Base-by-base conservation (phyloP, 1,140 invertebrate genomes). In the Listronotus oregonensis region DNA sequence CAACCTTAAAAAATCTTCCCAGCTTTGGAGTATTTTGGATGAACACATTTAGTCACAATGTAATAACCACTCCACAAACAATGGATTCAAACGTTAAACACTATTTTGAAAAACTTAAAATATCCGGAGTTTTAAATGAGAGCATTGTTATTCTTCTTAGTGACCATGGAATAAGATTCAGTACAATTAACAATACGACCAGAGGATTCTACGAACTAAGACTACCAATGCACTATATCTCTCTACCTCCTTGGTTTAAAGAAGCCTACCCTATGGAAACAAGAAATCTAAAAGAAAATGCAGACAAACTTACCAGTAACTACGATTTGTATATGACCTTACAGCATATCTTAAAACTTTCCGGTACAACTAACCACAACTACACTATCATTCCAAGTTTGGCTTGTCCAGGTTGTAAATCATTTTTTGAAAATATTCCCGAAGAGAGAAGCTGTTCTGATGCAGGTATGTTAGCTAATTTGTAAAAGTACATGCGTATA, bases 151-250 rank as follows among this genome's bases (percentile, higher is more conserved):
- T 96, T 0, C 87, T 95, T 27, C 79, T 93, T 62, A 93, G 92
- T 71, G 94, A 97, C 73, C 94, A 96, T 75, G 94, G 95, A 3
- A 86, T 92, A 71, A 78, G 94, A 17, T 94, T 87, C 75, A 93
- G 92, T 0, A 75, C 82, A n/a, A 86, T 93, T 47, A 79, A 90
- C 47, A 75, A 86, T 44, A 90, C 88, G 0, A 83, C 85, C 54
- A 83, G 85, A n/a, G 93, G 94, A 0, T 91, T 90, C 82, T 85
- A 93, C 52, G 94, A 96, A 75, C 91, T 95, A 74, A 78, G 92
- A 51, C 75, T 96, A 14, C 94, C 94, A 0, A 89, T 92, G 77
- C 80, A 92, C 17, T 90, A 86, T 66, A 71, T 94, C 5, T 86
- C 85, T 73, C 69, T 94, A 0, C 93, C 94, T 0, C 68, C 82